Evolutionary conservation across 2,797 vertebrate genomes (phyloP), one percentile per base, ranked within the genome.

Genomic region (Sorex maritimensis): DNA sequence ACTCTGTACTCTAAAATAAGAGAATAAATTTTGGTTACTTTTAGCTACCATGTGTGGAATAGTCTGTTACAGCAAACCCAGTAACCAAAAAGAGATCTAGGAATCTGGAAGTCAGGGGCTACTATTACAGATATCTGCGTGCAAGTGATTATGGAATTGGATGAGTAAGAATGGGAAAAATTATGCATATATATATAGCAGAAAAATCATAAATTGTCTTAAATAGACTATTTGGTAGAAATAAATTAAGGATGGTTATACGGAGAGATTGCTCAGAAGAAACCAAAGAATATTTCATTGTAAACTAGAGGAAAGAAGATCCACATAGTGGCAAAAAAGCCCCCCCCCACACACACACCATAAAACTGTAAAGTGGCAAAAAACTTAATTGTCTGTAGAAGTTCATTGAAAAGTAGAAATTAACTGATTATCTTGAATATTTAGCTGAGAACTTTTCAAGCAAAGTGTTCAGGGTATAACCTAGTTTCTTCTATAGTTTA

Each of bases 171-270:
- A 38, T 2, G 55, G 17, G 61, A 90, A 92, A 34, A 91, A 85
- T 49, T 2, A 84, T 34, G 34, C 34, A 44, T 1, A 63, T 58
- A 63, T 58, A 44, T n/a, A 21, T 90, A 61, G 71, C 23, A 92
- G 58, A 83, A 79, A 93, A 91, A 87, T 15, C n/a, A 78, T 21
- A 88, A 26, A 75, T 58, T 94, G 65, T 41, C 41, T 94, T 87
- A 81, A 86, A 71, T 11, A 93, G 63, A 71, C 46, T 63, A 15
- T 23, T 23, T 84, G 69, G 28, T 82, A 46, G 75, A 49, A 89
- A 92, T 69, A 87, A 67, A 15, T 81, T 93, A 75, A 94, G 90
- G 68, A 30, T 34, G 34, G 73, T 93, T 94, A 17, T 82, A 61
- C n/a, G 80, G 15, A 19, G 58, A 17, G 19, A 92, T 26, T 41